Evolutionary conservation across 2,797 vertebrate species (phyloP).

Genomic region (Iguana delicatissima): DNA sequence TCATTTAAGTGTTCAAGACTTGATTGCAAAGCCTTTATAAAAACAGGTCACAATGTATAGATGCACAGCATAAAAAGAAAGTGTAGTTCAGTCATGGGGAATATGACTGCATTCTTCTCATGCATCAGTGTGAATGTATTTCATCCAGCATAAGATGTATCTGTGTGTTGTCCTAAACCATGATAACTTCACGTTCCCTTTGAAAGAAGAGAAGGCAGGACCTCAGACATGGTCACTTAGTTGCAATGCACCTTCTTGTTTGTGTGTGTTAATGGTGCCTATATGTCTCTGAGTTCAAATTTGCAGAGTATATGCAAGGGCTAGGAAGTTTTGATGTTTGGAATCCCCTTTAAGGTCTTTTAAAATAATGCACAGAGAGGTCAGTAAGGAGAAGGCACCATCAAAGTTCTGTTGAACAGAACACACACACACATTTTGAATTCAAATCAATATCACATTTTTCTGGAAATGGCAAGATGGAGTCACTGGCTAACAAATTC

Average conservation of each 20-base stretch:
- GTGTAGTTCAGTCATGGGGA: neutral
- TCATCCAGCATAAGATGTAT: neutral
- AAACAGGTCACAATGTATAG: neutral
- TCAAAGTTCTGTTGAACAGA: neutral
- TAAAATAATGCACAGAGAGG: neutral
- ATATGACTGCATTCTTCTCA: neutral
- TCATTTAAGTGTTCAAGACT: neutral
- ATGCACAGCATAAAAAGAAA: neutral
- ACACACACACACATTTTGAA: neutral
- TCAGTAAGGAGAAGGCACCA: neutral
- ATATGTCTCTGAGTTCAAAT: neutral
- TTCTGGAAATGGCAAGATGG: neutral
- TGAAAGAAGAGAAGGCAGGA: neutral
- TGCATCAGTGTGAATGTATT: neutral
- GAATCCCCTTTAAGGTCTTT: neutral
- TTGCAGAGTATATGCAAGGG: neutral
- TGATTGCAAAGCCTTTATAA: neutral
- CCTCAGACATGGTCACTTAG: no score
- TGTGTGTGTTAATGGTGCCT: neutral
- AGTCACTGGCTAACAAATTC: neutral
- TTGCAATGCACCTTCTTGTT: neutral
- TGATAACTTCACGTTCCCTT: neutral
- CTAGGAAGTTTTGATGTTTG: neutral
- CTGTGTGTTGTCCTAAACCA: neutral
- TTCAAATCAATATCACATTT: neutral